Evolutionary conservation across 1,140 invertebrate genomes (phyloP), one percentile per base, ranked within the genome.

Genomic region (Sarcophaga peregrina): DNA sequence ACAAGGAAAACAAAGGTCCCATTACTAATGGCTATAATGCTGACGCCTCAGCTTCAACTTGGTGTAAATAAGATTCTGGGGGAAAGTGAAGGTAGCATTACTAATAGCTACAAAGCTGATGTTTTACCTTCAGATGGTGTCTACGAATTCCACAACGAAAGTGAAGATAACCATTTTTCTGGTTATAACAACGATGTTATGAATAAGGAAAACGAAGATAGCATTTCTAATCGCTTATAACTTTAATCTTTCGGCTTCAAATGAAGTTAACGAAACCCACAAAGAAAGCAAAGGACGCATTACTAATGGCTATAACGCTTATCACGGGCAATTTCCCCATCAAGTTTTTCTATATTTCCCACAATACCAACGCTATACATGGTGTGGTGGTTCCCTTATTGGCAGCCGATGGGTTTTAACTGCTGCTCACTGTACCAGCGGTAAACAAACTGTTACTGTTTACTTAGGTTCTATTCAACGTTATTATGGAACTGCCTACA

Each of bases 341-440:
- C 90, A 91, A 85, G 90, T 86, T 68, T 86, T 87, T 84, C 85
- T 91, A 7, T 83, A 84, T 58, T 85, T 91, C 13, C 88, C 86
- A 80, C 0, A 87, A 54, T 85, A 46, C 52, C 62, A 81, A n/a
- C 0, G 83, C 0, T 83, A 82, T 50, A 85, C 83, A 8, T 89
- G 85, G 85, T 93, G 93, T 85, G 92, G 92, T 83, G 93, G 92
- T 11, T 92, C 91, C 9, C 83, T 93, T 25, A 92, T 93, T 74
- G 91, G 91, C 37, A 87, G 91, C 37, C 86, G 88, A 74, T 93
- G 92, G 92, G 88, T 93, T 37, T 81, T 93, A 52, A 93, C 92
- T 20, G 93, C 93, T 20, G 93, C 92, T 72, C 93, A 93, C 85
- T 93, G 93, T 83, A 90, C 89, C 72, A 10, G 50, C 72, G 9